These are phyloP conservation scores for Cactoblastis cactorum DNA, from an alignment of 2,888 invertebrate species.

Conservation along the genomic window DNA sequence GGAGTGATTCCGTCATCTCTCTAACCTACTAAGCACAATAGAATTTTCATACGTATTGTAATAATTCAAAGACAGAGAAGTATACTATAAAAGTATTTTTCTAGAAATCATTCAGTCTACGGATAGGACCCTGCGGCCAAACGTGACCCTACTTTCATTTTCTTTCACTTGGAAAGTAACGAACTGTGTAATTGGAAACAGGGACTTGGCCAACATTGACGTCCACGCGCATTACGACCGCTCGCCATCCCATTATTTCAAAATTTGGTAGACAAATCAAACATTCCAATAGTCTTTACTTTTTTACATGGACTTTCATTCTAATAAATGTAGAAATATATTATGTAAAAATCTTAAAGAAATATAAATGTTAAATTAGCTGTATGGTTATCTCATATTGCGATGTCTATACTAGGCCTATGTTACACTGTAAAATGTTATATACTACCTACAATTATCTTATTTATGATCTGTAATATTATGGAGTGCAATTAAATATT, in stretches of 20 bases:
- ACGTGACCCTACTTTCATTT: slow-evolving; percentile 50
- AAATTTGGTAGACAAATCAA: slow-evolving; percentile 7
- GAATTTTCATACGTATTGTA: not conserved
- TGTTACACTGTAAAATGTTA: too few species aligned
- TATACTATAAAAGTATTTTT: not conserved
- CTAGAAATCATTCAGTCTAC: slow-evolving; percentile 20
- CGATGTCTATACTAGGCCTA: too few species aligned
- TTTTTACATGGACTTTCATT: too few species aligned
- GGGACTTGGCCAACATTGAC: slow-evolving; percentile 49
- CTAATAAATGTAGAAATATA: too few species aligned
- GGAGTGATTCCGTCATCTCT: too few species aligned
- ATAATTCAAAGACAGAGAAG: not conserved
- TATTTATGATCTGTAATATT: too few species aligned
- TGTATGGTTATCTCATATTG: too few species aligned
- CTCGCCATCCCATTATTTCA: slow-evolving; percentile 35
- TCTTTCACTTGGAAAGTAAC: slow-evolving; percentile 64
- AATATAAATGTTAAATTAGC: too few species aligned
- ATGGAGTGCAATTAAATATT: too few species aligned
- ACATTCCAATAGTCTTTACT: not conserved
- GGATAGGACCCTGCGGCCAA: slow-evolving; percentile 38
- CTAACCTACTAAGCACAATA: not conserved
- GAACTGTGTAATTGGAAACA: slow-evolving; percentile 69
- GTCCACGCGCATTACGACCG: slow-evolving; percentile 42
- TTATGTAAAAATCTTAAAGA: too few species aligned
- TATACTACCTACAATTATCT: too few species aligned